Base-by-base conservation (phyloP, 2,113 vertebrate species). In the Ceuthmochares aereus region DNA sequence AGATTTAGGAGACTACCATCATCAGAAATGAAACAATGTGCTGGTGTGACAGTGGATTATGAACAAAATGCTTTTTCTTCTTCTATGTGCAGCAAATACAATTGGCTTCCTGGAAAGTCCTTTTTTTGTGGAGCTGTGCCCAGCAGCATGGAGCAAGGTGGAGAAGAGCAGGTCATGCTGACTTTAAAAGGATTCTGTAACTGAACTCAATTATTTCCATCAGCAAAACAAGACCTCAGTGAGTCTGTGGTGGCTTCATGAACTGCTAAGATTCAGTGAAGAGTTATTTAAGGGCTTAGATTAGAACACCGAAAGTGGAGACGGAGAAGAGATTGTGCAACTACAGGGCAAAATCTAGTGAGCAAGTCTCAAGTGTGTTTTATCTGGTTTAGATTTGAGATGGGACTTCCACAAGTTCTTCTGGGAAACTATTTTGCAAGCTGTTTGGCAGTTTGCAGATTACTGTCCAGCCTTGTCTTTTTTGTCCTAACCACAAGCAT, bases 11-110 rank as follows among this genome's bases (percentile, higher is more conserved):
- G 74, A 47, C 42, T 78, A 90, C 55, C 72, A 0, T 81, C 76
- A 77, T 64, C 75, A 81, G 52, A 81, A 96, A 87, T 2, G 5
- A 90, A 94, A 91, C 69, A 79, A 63, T 73, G 56, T 84, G 51
- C 26, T 93, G 68, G 56, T 66, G 55, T 75, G 79, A 81, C 86
- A 87, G 69, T 62, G 34, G 62, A 83, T 85, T 89, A 85, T 27
- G n/a, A 84, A 76, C 7, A 76, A 95, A 93, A 74, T 16, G 9
- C 7, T 20, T 75, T 69, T 82, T 59, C 70, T 64, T 27, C 55
- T 84, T 40, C 36, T 47, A 86, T 69, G 51, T 34, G 26, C 51
- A 85, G 43, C 0, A 11, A 80, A 90, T 55, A 81, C 6, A 60
- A 37, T 40, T 62, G 37, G 74, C 27, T 78, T 92, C 30, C 66